Evolutionary conservation across 2,797 vertebrate species (phyloP).

Genomic region (Schizopygopsis malacanthus): DNA sequence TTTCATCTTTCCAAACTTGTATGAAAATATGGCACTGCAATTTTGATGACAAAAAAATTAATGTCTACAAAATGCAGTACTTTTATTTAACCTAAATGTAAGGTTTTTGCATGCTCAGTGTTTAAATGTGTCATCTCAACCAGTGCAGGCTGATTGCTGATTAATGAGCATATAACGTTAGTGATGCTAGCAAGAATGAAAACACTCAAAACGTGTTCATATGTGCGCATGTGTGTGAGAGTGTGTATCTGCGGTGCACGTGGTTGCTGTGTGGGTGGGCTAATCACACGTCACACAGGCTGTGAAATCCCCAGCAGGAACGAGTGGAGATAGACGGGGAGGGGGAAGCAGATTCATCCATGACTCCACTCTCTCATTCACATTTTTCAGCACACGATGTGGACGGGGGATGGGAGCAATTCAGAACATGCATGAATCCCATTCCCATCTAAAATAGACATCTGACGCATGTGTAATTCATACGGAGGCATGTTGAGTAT

Average conservation of each 20-base stretch:
- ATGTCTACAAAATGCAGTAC: not conserved
- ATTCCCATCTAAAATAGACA: constrained; percentile 63
- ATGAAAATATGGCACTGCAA: not conserved
- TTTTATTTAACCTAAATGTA: not conserved
- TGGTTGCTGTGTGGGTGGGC: constrained; percentile 63
- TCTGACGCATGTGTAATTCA: constrained; percentile 35
- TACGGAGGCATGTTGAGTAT: constrained; percentile 12
- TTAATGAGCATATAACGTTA: not conserved
- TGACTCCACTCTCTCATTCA: constrained; percentile 69
- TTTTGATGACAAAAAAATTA: not conserved
- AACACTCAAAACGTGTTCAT: not conserved
- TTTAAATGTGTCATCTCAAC: not conserved
- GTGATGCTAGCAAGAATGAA: not conserved
- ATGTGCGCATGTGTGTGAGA: constrained; percentile 1
- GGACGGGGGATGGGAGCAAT: constrained; percentile 55
- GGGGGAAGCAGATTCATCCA: constrained; percentile 50
- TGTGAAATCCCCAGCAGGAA: constrained; percentile 35
- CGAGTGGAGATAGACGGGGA: not conserved
- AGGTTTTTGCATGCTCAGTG: not conserved
- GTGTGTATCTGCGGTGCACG: constrained; percentile 43
- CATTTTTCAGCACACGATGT: constrained; percentile 69
- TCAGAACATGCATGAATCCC: constrained; percentile 56
- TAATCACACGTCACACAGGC: constrained; percentile 59
- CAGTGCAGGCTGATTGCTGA: not conserved
- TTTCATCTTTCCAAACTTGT: not conserved